Base-by-base conservation (phyloP, 92 coral and sea anemone genomes). In the Palythoa grandis region DNA sequence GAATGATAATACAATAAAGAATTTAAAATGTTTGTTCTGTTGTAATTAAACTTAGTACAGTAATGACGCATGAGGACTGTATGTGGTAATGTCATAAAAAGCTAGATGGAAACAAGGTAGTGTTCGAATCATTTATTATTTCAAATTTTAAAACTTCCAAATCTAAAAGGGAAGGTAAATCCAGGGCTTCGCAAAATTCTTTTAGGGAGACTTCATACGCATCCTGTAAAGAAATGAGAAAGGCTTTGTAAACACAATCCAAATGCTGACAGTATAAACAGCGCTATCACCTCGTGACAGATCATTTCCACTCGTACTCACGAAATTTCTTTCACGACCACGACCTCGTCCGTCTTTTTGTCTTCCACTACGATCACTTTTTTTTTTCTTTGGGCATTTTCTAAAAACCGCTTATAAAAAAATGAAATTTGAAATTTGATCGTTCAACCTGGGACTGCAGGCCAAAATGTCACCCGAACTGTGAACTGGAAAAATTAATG, bases 381-480 rank as follows among this genome's bases (percentile, higher is more conserved):
- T 54, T 2, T 23, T 70, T 70, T 70, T 25, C 48, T 70, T 70
- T 70, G 2, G 74, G 43, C 40, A 70, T 25, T 70, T 70, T 70
- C 39, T 29, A 0, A 24, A 23, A 70, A 70, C 7, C 5, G 74
- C 25, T 7, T 9, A 53, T 65, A 65, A 23, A 37, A 70, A 70
- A 25, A 70, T 1, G 19, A 25, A 40, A 29, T 37, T 8, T 16
- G n/a, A 8, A 70, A 37, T 25, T 70, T 22, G 35, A 29, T 29
- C 35, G 35, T 29, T 29, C 1, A 29, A 29, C 35, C 35, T 29
- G 35, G 74, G 40, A 23, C 43, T 8, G 75, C 47, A 47, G 50
- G 75, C 50, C 75, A 23, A 70, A 70, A 66, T 70, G 47, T 17
- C 23, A 23, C 74, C 47, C 47, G 50, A 14, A 70, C 75, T 70